Conservation (phyloP, 2,113 vertebrate species). For the Triplophysa siluroides region DNA sequence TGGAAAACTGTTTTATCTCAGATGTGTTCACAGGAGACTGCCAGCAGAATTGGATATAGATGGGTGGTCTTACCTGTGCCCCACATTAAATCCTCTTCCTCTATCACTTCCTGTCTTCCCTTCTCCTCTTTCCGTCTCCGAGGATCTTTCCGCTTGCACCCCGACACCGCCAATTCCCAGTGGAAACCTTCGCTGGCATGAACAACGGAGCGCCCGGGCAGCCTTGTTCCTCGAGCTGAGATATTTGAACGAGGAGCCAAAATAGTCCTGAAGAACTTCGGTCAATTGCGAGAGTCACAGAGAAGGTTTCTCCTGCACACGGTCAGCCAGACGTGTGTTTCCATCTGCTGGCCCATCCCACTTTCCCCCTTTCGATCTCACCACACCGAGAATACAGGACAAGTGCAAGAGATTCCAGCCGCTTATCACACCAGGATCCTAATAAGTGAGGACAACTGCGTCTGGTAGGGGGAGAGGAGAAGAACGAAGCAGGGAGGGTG, state of each 20-base stretch:
- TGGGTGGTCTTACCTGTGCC: conserved; percentile 70
- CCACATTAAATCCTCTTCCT: conserved; percentile 70
- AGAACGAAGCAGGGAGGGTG: conserved; percentile 41
- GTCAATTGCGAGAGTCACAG: conserved; percentile 46
- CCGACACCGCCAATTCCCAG: conserved; percentile 44
- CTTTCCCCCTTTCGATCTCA: conserved; percentile 52
- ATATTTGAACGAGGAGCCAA: conserved; percentile 37
- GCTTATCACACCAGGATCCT: conserved; percentile 62
- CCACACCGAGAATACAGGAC: conserved; percentile 68
- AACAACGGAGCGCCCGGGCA: conserved; percentile 8
- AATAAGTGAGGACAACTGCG: too few relatives aligned
- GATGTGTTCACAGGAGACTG: background rate
- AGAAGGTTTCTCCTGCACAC: conserved; percentile 28
- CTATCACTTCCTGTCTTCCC: conserved; percentile 38
- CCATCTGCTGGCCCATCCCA: conserved; percentile 45
- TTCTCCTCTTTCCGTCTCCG: conserved; percentile 46
- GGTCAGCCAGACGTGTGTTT: conserved; percentile 41
- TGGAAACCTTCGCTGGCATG: conserved; percentile 53
- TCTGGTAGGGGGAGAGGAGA: conserved; percentile 29
- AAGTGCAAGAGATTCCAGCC: conserved; percentile 65
- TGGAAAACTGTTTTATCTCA: background rate
- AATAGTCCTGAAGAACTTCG: conserved; percentile 43
- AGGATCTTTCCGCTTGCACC: conserved; percentile 28
- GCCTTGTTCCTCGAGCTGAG: conserved; percentile 11
- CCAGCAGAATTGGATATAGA: conserved; percentile 25